Evolutionary conservation across 1,140 invertebrate genomes (phyloP).

Genomic region (Mya arenaria): DNA sequence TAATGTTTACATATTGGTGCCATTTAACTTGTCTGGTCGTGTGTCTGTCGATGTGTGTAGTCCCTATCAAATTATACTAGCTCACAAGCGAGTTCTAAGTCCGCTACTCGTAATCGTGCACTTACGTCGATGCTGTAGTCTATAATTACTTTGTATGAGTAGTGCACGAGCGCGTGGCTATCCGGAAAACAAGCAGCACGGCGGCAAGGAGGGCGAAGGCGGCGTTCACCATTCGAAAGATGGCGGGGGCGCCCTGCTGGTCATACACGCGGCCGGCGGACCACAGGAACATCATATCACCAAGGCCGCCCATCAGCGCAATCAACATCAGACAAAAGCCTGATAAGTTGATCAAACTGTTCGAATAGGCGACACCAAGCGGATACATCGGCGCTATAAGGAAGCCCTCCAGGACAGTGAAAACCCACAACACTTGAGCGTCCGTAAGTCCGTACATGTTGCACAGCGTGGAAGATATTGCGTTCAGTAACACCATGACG

Average conservation of each 20-base stretch:
- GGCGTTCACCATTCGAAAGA: background rate
- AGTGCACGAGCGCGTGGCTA: background rate
- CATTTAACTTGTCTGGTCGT: too few relatives aligned
- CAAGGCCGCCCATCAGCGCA: constrained; percentile 34
- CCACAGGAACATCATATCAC: constrained; percentile 46
- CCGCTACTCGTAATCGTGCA: too few relatives aligned
- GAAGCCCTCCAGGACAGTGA: constrained; percentile 31
- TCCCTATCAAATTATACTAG: too few relatives aligned
- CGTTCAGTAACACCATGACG: background rate
- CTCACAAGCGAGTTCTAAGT: too few relatives aligned
- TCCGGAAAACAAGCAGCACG: background rate
- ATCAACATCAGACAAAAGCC: constrained; percentile 49
- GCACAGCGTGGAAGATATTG: background rate
- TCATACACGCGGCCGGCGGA: constrained; percentile 38
- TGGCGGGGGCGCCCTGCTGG: constrained; percentile 1
- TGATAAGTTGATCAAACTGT: constrained; percentile 24
- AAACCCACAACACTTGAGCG: background rate
- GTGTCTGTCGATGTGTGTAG: too few relatives aligned
- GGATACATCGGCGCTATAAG: constrained; percentile 29
- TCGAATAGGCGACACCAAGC: constrained; percentile 38
- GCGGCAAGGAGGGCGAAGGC: background rate
- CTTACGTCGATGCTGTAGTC: too few relatives aligned
- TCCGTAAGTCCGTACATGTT: background rate
- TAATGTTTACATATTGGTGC: too few relatives aligned
- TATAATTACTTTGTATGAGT: too few relatives aligned